phyloP scores from a whole-genome alignment of 1,140 invertebrate genomes.

The Daktulosphaira vitifoliae region DNA sequence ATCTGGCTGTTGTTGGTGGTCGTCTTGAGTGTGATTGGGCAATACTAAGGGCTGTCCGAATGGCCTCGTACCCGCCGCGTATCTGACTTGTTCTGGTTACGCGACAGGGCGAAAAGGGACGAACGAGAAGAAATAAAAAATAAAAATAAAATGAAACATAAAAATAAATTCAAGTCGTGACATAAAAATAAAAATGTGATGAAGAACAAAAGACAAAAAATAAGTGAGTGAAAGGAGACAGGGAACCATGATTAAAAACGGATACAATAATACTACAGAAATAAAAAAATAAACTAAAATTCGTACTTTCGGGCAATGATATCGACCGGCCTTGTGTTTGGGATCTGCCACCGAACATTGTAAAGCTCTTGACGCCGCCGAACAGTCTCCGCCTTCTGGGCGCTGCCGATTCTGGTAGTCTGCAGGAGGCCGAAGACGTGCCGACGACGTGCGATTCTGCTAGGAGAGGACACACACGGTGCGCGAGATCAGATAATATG shows the following conservation, averaged over 20 bases:
- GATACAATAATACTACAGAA: constrained; percentile 43
- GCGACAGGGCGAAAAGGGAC: neutral
- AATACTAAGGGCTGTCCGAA: constrained; percentile 66
- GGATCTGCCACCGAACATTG: constrained; percentile 57
- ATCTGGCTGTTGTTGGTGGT: constrained; percentile 44
- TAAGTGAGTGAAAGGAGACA: constrained; percentile 33
- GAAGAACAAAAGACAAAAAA: neutral
- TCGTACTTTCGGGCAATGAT: constrained; percentile 71
- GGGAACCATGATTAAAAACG: too few species aligned
- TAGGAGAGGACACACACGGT: constrained; percentile 25
- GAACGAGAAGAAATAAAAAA: neutral
- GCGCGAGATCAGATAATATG: constrained; percentile 22
- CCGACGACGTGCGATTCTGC: constrained; percentile 31
- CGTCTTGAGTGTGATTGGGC: constrained; percentile 45
- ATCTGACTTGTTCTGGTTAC: constrained; percentile 38
- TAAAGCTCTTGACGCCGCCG: constrained; percentile 64
- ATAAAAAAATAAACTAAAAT: constrained; percentile 46
- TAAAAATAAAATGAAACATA: neutral
- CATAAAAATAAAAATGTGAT: neutral
- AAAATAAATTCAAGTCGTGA: neutral
- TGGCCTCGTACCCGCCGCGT: constrained; percentile 56
- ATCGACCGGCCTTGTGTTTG: constrained; percentile 57
- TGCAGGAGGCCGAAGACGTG: constrained; percentile 31
- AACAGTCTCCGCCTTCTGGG: constrained; percentile 48
- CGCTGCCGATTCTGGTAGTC: constrained; percentile 32